These are phyloP conservation scores for Microcebus tavaratra DNA, from an alignment of 2,113 vertebrate genomes.

Conservation along the genomic window DNA sequence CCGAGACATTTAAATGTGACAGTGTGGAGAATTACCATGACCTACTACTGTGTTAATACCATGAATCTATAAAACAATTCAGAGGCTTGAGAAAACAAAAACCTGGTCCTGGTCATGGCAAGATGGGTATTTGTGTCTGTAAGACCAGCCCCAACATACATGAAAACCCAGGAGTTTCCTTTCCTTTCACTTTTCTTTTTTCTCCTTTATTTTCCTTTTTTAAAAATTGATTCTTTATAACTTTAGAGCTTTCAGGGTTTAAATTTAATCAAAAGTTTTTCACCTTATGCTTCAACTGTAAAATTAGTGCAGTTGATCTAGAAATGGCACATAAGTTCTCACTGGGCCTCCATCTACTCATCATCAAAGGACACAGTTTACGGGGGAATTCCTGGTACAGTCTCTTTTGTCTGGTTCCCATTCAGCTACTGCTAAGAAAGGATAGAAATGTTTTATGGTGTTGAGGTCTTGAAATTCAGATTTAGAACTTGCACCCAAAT, in stretches of 20 bases:
- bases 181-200: background rate
- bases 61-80: background rate
- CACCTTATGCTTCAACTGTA: background rate
- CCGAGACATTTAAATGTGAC: background rate
- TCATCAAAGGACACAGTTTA: background rate
- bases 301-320: background rate
- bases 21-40: background rate
- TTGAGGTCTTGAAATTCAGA: background rate
- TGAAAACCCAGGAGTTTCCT: background rate
- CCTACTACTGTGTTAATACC: background rate
- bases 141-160: background rate
- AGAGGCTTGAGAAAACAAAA: background rate
- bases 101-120: background rate
- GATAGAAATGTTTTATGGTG: background rate
- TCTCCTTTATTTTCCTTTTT: background rate
- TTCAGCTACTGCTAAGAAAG: background rate
- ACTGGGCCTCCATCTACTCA: accelerated
- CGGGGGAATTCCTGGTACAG: background rate
- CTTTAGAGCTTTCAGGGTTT: background rate
- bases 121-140: background rate
- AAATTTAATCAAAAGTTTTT: background rate
- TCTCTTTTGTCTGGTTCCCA: background rate
- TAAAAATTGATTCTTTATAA: background rate
- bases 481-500: background rate
- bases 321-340: background rate